Evolutionary conservation across 2,113 vertebrate species (phyloP).

Genomic region (Amphilophus citrinellus): DNA sequence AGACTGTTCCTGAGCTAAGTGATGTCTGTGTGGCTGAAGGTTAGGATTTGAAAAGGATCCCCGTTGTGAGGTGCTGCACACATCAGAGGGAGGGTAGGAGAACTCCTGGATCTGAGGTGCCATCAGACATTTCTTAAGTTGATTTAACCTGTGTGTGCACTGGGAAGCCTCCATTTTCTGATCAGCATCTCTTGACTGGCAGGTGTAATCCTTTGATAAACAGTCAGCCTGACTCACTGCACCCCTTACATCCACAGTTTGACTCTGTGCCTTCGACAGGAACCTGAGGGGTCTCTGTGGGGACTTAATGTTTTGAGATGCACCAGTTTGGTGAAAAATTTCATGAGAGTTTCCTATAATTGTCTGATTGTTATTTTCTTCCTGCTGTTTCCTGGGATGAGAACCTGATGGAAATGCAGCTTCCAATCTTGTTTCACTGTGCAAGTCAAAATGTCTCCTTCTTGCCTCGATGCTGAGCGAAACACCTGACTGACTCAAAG

Average conservation of each 20-base stretch:
- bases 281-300: constrained; percentile 29
- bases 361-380: constrained; percentile 12
- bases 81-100: background rate
- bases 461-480: constrained; percentile 25
- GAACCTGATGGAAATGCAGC: background rate
- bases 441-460: constrained; percentile 12
- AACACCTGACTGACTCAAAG: background rate
- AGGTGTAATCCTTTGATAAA: constrained; percentile 48
- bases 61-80: constrained; percentile 9
- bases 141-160: constrained; percentile 28
- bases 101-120: constrained; percentile 20
- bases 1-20: background rate
- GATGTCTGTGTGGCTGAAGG: background rate
- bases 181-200: constrained; percentile 50
- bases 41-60: background rate
- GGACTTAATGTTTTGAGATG: constrained; percentile 18
- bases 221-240: constrained; percentile 29
- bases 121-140: constrained; percentile 33
- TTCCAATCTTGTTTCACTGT: constrained; percentile 3
- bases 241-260: constrained; percentile 14
- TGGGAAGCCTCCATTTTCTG: background rate
- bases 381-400: background rate
- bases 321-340: constrained; percentile 1
- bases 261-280: constrained; percentile 20
- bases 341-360: background rate